phyloP scores from a whole-genome alignment of 1,140 invertebrate genomes.

The Polypedilum pembai region DNA sequence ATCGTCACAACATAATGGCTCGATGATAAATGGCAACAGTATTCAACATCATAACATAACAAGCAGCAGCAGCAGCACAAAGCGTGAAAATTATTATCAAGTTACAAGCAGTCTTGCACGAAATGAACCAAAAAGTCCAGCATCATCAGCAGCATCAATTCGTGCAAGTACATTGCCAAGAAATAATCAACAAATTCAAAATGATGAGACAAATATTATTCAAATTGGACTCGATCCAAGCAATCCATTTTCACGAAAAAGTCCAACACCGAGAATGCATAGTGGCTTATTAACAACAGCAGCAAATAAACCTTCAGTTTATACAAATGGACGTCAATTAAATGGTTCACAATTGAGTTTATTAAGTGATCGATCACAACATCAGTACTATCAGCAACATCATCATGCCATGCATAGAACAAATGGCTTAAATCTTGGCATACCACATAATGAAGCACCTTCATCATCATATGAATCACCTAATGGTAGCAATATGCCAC shows the following conservation, averaged over 20 bases:
- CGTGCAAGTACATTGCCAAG: conserved; percentile 61
- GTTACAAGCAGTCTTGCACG: conserved; percentile 14
- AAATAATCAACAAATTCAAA: conserved; percentile 43
- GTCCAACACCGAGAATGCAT: conserved; percentile 47
- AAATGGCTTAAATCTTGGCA: conserved; percentile 37
- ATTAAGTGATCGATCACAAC: conserved; percentile 31
- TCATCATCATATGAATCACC: conserved; percentile 37
- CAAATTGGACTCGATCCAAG: conserved; percentile 48
- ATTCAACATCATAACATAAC: conserved; percentile 29
- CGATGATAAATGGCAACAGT: conserved; percentile 36
- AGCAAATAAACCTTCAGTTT: conserved; percentile 31
- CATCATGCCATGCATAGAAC: conserved; percentile 33
- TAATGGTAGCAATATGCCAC: conserved; percentile 44
- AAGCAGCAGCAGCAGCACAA: no score
- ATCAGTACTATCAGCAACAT: conserved; percentile 30
- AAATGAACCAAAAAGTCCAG: conserved; percentile 34
- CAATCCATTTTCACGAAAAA: conserved; percentile 49
- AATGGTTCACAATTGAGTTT: conserved; percentile 33
- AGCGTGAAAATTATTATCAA: conserved; percentile 30
- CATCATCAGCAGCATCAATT: conserved; percentile 34
- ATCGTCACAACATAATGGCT: conserved; percentile 44
- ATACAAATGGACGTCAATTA: conserved; percentile 21
- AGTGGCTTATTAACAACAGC: conserved; percentile 15
- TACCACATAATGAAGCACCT: conserved; percentile 43
- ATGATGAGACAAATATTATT: conserved; percentile 41